Evolutionary conservation across 1,140 invertebrate species (phyloP), one percentile per base, ranked within the genome.

Genomic region (Drosophila gunungcola): DNA sequence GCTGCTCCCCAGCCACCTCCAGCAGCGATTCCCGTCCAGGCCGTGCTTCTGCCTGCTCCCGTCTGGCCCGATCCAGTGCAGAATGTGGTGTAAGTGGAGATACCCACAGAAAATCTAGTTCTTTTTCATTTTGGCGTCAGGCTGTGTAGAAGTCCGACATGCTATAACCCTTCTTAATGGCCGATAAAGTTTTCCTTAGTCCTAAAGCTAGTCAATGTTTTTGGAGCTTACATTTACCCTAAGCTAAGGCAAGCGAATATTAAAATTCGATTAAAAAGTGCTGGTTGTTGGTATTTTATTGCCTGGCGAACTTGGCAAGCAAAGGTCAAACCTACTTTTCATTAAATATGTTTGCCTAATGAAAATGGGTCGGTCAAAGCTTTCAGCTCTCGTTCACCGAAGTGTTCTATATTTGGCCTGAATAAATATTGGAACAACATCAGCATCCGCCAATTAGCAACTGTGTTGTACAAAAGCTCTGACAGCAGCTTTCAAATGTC

Each of bases 1-100:
- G 79, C 93, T 85, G 93, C 75, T 38, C 91, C 93, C 64, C 57
- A 92, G 21, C 77, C 77, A 3, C 54, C 43, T 3, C 21, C 67
- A 12, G 32, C 55, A 7, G 39, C 48, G 10, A n/a, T 57, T 46
- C 63, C 83, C 12, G 56, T 60, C 7, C 48, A 39, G 11, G 49
- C 76, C 4, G 27, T 76, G 3, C 3, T 76, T 2, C 13, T 73
- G 4, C 83, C 84, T 16, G 84, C 84, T 4, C 83, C 84, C 11
- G 84, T 88, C 7, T 89, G 84, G 84, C 51, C 64, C 0, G 69
- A 67, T 0, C 78, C 45, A 42, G 84, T 89, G 55, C 29, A 25
- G 11, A 89, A 84, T 69, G 5, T 70, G 29, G 21, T 82, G 80
- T 89, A 69, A 74, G 80, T 61, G 21, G 13, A n/a, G 9, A 6